These are phyloP conservation scores for Zygothrica quintamaculata DNA, from an alignment of 2,888 invertebrate genomes.

Conservation along the genomic window DNA sequence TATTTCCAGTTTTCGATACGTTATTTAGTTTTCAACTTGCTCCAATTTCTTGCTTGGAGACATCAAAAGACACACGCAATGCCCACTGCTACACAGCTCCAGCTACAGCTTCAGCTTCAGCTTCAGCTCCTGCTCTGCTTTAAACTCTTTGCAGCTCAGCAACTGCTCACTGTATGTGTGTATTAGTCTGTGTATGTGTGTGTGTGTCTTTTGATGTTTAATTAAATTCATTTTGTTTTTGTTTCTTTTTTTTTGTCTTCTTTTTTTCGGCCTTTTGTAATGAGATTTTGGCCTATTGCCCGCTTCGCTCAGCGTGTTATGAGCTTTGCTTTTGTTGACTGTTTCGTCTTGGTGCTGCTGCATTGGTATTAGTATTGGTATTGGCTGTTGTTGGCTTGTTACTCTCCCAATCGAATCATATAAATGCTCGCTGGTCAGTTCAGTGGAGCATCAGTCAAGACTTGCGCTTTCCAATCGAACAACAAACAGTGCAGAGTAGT, in stretches of 20 bases:
- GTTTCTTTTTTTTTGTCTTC: conserved; percentile 45
- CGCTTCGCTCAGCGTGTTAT: conserved; percentile 48
- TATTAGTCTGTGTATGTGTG: conserved; percentile 12
- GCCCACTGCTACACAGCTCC: neutral
- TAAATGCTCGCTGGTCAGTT: conserved; percentile 65
- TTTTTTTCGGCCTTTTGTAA: conserved; percentile 76
- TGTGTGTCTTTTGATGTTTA: conserved; percentile 71
- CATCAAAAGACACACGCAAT: conserved; percentile 52
- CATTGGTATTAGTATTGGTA: conserved; percentile 4
- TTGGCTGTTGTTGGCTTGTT: conserved; percentile 11
- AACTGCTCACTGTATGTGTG: conserved; percentile 14
- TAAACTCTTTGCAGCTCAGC: conserved; percentile 35
- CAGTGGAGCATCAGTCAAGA: conserved; percentile 72
- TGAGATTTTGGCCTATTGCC: conserved; percentile 65
- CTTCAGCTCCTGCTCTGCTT: conserved; percentile 34
- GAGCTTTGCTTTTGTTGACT: conserved; percentile 42
- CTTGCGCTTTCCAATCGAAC: conserved; percentile 66
- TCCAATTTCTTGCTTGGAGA: conserved; percentile 61
- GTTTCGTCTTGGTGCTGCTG: conserved; percentile 25
- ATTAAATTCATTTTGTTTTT: conserved; percentile 70
- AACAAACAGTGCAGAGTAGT: conserved; percentile 18
- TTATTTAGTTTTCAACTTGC: conserved; percentile 39
- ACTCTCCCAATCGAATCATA: conserved; percentile 68
- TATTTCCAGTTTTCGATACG: conserved; percentile 38
- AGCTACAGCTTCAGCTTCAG: neutral